Base-by-base conservation (phyloP, 2,797 vertebrate genomes). In the Serranus cabrilla region DNA sequence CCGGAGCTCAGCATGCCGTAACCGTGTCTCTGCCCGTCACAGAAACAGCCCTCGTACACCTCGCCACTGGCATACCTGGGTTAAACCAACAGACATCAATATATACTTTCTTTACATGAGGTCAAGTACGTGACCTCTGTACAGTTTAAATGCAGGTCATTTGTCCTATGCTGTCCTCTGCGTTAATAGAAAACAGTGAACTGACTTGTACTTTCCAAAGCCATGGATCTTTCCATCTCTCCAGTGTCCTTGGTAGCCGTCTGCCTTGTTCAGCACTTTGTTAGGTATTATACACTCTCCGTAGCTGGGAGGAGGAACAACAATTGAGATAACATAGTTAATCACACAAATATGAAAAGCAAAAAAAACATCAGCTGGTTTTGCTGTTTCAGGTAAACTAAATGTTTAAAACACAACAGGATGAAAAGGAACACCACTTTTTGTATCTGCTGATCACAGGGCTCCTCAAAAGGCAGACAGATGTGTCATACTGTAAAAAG, bases 41-140 rank as follows among this genome's bases (percentile, higher is more conserved):
- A 96, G 78, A 99, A 99, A 56, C 95, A 97, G n/a, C 98, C 98
- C 84, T 99, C 98, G 1, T 98, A 99, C 13, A 99, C 96, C 87
- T 99, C 97, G 0, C 98, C 97, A 0, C 90, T 95, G 34, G 96
- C 81, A 43, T 88, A 92, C 73, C 88, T 87, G 3, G 17, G 40
- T 1, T 37, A 17, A 23, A 21, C 27, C 43, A 34, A 51, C 55
- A 59, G 27, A 31, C 72, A 66, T 20, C 21, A 31, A 20, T 2
- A 49, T 23, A 37, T 31, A 51, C 21, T 34, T 34, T 6, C 27
- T 34, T 34, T 34, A 34, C 34, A n/a, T n/a, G n/a, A n/a, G n/a
- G n/a, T n/a, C n/a, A n/a, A n/a, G n/a, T n/a, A n/a, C n/a, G n/a
- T n/a, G n/a, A n/a, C n/a, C n/a, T 2, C 27, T 40, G 8, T 46